Base-by-base conservation (phyloP, 2,888 invertebrate genomes). In the Corbicula japonica region DNA sequence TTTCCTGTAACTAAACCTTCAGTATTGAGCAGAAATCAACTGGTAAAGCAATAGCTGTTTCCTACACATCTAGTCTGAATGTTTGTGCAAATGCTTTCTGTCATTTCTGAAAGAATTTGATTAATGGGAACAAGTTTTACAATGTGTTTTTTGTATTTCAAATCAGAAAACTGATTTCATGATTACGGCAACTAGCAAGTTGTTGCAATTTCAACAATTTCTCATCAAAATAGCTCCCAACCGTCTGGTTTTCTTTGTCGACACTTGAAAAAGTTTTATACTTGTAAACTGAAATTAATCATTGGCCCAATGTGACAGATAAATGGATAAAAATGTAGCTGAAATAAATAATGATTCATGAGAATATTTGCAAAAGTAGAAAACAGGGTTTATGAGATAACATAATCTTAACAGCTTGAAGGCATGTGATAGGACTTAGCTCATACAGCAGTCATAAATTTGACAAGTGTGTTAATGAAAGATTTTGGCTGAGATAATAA, bases 221-320 rank as follows among this genome's bases (percentile, higher is more conserved):
- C n/a, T n/a, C n/a, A n/a, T n/a, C n/a, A n/a, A n/a, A n/a, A n/a
- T n/a, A n/a, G n/a, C n/a, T n/a, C n/a, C n/a, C n/a, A n/a, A n/a
- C n/a, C n/a, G n/a, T n/a, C n/a, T n/a, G n/a, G 28, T 26, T 35
- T 35, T 58, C 58, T 58, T 58, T 28, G 30, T 38, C 34, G 15
- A 35, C 34, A 58, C 58, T 34, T 34, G 28, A 28, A 32, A 18
- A 54, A 32, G 28, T 30, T 58, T 58, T 58, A 38, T 38, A 35
- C 58, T 58, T 62, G 62, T 44, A 46, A 46, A 62, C 41, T 35
- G 62, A 62, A 62, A 62, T 62, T 62, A 62, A 62, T 46, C 62
- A 28, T 18, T 26, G 44, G 23, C 62, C 18, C 21, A 23, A 44
- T 62, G 44, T 62, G 46, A 26, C 62, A 44, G 46, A 44, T 44